Base-by-base conservation (phyloP, 2,888 invertebrate species). In the Schrankia costaestrigalis region DNA sequence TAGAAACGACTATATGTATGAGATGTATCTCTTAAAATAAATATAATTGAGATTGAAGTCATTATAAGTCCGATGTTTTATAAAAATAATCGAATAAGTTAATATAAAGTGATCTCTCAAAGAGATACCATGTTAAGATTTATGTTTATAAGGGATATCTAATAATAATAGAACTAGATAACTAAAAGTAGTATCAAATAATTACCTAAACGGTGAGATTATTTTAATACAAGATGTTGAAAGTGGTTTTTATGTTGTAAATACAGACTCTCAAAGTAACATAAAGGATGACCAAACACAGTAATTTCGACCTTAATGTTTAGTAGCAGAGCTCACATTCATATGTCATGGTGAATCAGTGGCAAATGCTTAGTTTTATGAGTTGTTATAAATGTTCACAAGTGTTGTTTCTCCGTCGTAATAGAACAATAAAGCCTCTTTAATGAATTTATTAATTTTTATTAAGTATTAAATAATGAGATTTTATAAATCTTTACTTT, bases 1-100 rank as follows among this genome's bases (percentile, higher is more conserved):
- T 48, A 67, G 65, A 65, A 50, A 52, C 44, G 65, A 45, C 56
- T 64, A 52, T 59, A 42, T 38, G 56, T 36, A 27, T 7, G 15
- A 11, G 13, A 35, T 10, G 26, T 25, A 33, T 22, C n/a, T 32
- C 26, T 21, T 33, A 27, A 23, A 30, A 13, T 34, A 34, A 35
- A 6, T 8, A 15, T 22, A n/a, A n/a, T 26, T 13, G 25, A 25
- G 31, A 23, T 12, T 28, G 12, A 25, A 32, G 31, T 32, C 31
- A 32, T 32, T 26, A 26, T 19, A 25, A 17, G 11, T 25, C 18
- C n/a, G 15, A 31, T 31, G 19, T 31, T 31, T 31, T 31, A 9
- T 2, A 23, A 31, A 31, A 23, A 30, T 11, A 22, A 22, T 12
- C 15, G 15, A 24, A 24, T 31, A 10, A 15, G 5, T 3, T 24